phyloP scores from a whole-genome alignment of 2,113 vertebrate genomes.

The Aythya baeri region DNA sequence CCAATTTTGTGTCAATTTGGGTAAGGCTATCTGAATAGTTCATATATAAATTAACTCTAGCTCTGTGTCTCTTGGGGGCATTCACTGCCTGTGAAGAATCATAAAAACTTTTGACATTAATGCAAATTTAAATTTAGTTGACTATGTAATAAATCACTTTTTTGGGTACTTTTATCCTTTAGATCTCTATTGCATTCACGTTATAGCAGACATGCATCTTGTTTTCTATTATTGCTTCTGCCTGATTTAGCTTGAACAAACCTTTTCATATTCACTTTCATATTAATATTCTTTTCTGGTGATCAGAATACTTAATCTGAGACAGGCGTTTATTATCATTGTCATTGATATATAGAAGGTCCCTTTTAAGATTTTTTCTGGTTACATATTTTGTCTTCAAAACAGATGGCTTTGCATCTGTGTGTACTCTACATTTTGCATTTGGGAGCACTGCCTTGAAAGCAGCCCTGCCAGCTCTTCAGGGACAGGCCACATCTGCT shows the following conservation, averaged over 20 bases:
- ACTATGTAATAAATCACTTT: conserved; percentile 54
- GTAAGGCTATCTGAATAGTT: conserved; percentile 37
- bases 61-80: conserved; percentile 12
- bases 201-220: background rate
- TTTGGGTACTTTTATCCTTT: background rate
- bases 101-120: conserved; percentile 47
- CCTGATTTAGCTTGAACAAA: background rate
- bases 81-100: conserved; percentile 22
- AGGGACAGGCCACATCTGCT: background rate
- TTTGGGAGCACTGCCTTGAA: background rate
- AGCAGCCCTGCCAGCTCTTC: background rate
- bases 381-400: background rate
- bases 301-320: background rate
- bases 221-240: background rate
- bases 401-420: background rate
- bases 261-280: background rate
- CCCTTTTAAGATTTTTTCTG: background rate
- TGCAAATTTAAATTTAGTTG: conserved; percentile 58
- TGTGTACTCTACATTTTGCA: background rate
- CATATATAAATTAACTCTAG: conserved; percentile 33
- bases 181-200: background rate
- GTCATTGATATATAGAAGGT: background rate
- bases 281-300: background rate
- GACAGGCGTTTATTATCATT: background rate
- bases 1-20: conserved; percentile 41